Base-by-base conservation (phyloP, 2,797 vertebrate genomes). In the Anguilla megastoma region DNA sequence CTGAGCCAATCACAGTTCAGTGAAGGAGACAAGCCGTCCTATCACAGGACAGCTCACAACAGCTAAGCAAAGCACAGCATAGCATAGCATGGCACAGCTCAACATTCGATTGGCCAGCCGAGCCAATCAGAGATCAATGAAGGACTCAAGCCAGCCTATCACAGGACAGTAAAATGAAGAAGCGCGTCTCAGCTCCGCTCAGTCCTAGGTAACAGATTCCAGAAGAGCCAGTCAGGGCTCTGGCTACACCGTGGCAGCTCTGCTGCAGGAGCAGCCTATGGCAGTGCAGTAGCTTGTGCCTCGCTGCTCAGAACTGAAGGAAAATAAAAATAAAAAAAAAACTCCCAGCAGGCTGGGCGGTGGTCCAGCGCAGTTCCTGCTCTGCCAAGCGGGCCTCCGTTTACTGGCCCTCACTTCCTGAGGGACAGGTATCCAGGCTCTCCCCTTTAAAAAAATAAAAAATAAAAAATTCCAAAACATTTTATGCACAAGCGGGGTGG, bases 321-420 rank as follows among this genome's bases (percentile, higher is more conserved):
- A 54, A 54, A 18, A 63, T n/a, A 63, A 63, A 60, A 60, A 4
- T 1, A 85, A 87, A 90, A 71, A 69, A 27, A 6, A 16, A n/a
- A 8, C 27, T 5, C 63, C 90, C 89, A 85, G 89, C 90, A 89
- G 87, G 86, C 88, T 88, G 90, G 90, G 90, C 88, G 86, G 27
- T 54, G 63, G 63, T 90, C 91, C 90, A 90, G 89, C 58, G 86
- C 86, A 48, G 84, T 88, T 48, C 82, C 1, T 10, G 4, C 16
- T 45, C 85, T 88, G 89, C 87, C 90, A 89, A 90, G 85, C 74
- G 74, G 80, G 56, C 80, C 89, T 10, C n/a, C 69, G 69, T 12
- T 45, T 85, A 66, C 71, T 85, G 58, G 80, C 56, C 76, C 66
- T 88, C 63, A 86, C 84, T 87, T 90, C 91, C 88, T 89, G 18